These are phyloP conservation scores for Eubasilissa regina DNA, from an alignment of 1,140 invertebrate genomes.

Conservation along the genomic window DNA sequence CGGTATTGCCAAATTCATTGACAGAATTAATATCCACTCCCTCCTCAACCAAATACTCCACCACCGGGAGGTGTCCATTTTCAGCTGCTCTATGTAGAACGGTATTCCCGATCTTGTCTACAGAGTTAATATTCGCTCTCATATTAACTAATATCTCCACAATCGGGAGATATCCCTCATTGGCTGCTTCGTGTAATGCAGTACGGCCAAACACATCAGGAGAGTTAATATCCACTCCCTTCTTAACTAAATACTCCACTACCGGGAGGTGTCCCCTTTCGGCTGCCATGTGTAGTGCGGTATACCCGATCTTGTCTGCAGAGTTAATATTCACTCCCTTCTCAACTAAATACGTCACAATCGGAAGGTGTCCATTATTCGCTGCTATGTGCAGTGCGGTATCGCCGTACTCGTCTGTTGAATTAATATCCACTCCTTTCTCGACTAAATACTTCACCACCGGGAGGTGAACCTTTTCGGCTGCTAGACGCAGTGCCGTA, in stretches of 20 bases:
- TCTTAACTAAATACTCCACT: no score
- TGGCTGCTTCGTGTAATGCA: not conserved
- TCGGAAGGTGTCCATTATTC: not conserved
- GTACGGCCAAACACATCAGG: not conserved
- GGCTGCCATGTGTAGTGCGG: not conserved
- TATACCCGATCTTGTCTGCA: not conserved
- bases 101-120: not conserved
- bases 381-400: not conserved
- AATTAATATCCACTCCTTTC: not conserved
- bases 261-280: not conserved
- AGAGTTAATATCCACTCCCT: no score
- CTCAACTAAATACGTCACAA: not conserved
- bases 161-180: not conserved
- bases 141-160: not conserved
- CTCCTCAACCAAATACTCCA: no score
- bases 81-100: not conserved
- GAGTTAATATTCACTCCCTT: not conserved
- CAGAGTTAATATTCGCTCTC: not conserved
- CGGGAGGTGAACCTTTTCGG: not conserved
- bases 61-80: no score
- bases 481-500: not conserved
- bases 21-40: no score
- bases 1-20: no score
- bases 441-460: not conserved
- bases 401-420: not conserved